Evolutionary conservation across 2,797 vertebrate species (phyloP).

Genomic region (Notoglanidium macrostoma): DNA sequence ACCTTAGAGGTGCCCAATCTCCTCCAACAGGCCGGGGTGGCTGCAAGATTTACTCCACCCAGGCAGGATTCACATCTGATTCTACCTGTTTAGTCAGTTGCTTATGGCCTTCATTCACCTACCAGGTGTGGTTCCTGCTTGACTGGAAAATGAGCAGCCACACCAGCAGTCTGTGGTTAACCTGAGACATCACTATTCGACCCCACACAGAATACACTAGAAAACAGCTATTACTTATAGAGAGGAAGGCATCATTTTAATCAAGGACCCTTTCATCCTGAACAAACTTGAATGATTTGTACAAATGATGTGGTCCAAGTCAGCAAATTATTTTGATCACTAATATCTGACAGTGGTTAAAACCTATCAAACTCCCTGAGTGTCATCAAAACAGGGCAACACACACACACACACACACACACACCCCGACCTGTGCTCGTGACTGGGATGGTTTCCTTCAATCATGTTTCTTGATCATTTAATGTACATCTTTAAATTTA

Average conservation of each 20-base stretch:
- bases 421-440: neutral
- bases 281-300: no score
- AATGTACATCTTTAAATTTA: neutral
- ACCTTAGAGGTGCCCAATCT: neutral
- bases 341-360: neutral
- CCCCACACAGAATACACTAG: neutral
- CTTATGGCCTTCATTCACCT: neutral
- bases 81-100: constrained; percentile 1
- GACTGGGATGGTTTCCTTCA: neutral
- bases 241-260: neutral
- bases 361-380: neutral
- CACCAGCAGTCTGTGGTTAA: neutral
- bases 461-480: neutral
- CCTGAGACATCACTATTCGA: no score
- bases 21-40: neutral
- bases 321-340: neutral
- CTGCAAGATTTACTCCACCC: neutral
- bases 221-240: no score
- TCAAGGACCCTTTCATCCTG: neutral
- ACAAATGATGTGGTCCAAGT: neutral
- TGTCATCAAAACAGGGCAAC: neutral
- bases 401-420: neutral
- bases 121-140: neutral
- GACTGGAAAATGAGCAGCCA: neutral
- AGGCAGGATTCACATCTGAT: neutral